Evolutionary conservation across 2,797 vertebrate species (phyloP), one percentile per base, ranked within the genome.

Genomic region (Tachyglossus aculeatus): DNA sequence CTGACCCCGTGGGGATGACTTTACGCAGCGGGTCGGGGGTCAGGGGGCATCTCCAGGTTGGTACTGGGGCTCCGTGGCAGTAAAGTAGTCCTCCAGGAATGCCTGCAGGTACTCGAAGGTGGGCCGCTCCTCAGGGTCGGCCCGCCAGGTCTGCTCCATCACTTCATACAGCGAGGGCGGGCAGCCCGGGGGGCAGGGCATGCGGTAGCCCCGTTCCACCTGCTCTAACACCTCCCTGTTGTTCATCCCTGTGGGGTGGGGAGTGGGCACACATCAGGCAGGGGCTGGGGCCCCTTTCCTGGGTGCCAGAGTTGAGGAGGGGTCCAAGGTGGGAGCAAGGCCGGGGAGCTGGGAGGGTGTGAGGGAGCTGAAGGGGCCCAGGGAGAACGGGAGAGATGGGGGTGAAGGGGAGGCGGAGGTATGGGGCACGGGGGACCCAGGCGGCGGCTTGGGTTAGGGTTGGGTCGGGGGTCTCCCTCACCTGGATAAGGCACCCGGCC

Each of bases 81-180:
- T 98, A 89, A 99, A 99, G 83, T 97, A 99, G 87, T 99, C 98
- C 88, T 99, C 98, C 53, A 99, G 92, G 89, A 99, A 99, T 83
- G 95, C 95, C 90, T 99, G 96, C 86, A 99, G 93, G 90, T 98
- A 98, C 85, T 99, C 98, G 9, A 99, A 99, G 72, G 98, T 99
- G 86, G 96, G 97, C 10, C 98, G 94, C 71, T 99, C 97, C 40
- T 99, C 98, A 0, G 98, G 93, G 6, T 98, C 96, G 71, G 95
- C 93, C 79, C 91, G 94, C 97, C 98, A 99, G 89, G 96, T 98
- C 90, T 97, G 97, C 88, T 97, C 18, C 97, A 99, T 98, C 76
- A 94, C 88, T 43, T 98, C 96, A 4, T 99, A 96, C 82, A 99
- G 94, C 22, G 97, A 98, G 0, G 62, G 70, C 1, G 98, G 97